Evolutionary conservation across 2,113 vertebrate genomes (phyloP).

Genomic region (Heterochromis multidens): DNA sequence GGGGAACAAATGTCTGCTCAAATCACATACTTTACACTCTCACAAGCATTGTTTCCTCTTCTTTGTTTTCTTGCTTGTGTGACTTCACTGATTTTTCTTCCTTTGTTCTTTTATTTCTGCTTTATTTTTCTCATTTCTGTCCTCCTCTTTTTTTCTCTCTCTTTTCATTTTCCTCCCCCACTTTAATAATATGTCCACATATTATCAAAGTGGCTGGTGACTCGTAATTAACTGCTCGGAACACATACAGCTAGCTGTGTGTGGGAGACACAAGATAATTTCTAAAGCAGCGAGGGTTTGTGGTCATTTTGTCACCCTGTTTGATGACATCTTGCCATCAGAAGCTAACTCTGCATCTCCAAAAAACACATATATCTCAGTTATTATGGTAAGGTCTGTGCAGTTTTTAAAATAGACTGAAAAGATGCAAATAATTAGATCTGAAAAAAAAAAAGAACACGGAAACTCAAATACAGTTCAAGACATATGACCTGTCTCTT

Average conservation of each 20-base stretch:
- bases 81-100: conserved; percentile 1
- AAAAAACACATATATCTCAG: background rate
- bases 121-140: background rate
- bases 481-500: conserved; percentile 37
- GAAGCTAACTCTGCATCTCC: background rate
- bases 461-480: background rate
- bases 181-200: background rate
- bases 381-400: background rate
- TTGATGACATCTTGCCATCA: background rate
- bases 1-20: conserved; percentile 54
- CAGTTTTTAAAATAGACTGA: background rate
- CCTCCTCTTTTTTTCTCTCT: background rate
- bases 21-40: conserved; percentile 28
- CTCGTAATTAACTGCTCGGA: background rate
- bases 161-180: background rate
- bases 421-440: background rate
- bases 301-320: background rate
- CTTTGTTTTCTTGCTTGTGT: conserved; percentile 22
- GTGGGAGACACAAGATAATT: background rate
- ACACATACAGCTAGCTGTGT: background rate
- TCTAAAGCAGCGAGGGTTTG: background rate
- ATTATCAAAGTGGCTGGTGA: background rate
- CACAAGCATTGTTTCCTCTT: background rate
- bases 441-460: background rate
- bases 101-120: conserved; percentile 11